Evolutionary conservation across 2,797 vertebrate genomes (phyloP).

Genomic region (Myotis pilosus): DNA sequence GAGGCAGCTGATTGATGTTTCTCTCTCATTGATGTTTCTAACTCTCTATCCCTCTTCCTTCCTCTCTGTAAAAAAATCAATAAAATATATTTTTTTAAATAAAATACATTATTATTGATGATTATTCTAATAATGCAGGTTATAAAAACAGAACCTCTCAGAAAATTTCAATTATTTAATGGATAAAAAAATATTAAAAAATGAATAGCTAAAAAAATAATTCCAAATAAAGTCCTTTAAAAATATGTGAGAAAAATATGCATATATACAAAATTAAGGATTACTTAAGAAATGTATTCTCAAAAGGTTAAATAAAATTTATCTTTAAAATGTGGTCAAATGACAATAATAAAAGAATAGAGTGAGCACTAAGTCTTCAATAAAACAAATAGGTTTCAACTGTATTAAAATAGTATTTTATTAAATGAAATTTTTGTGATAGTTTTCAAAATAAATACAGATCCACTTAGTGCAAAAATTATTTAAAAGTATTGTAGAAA

Average conservation of each 20-base stretch:
- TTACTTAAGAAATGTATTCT: background rate
- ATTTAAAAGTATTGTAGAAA: background rate
- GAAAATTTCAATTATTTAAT: background rate
- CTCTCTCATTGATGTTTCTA: no score
- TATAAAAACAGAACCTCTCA: constrained; percentile 13
- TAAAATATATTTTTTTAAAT: background rate
- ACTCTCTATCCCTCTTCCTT: no score
- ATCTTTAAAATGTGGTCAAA: background rate
- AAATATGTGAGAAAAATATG: background rate
- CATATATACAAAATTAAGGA: background rate
- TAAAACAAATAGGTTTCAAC: background rate
- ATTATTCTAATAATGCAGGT: background rate
- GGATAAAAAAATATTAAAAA: background rate
- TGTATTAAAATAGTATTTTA: background rate
- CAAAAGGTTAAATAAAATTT: background rate
- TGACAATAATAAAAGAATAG: background rate
- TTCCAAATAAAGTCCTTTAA: background rate
- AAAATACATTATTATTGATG: background rate
- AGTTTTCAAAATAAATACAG: background rate
- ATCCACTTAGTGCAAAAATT: background rate
- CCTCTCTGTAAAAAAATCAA: no score
- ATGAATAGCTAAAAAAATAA: background rate
- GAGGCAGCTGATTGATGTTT: no score
- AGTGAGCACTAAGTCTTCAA: background rate
- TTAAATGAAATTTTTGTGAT: background rate